Evolutionary conservation across 1,140 invertebrate species (phyloP).

Genomic region (Eumeta japonica): DNA sequence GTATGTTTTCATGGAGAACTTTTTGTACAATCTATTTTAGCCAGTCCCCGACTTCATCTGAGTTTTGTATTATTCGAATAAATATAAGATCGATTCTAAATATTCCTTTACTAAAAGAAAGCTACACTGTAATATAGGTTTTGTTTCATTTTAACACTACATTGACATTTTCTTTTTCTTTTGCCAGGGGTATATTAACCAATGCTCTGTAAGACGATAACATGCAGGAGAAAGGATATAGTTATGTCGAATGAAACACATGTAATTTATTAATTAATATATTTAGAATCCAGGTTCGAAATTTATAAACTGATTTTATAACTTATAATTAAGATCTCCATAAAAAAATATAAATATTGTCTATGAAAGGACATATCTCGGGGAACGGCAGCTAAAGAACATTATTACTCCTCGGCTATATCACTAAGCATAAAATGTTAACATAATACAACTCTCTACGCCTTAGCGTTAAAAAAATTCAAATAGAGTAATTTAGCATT

Average conservation of each 20-base stretch:
- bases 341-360: slow-evolving; percentile 55
- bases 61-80: no score
- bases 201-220: not conserved
- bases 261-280: slow-evolving; percentile 45
- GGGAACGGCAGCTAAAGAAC: slow-evolving; percentile 33
- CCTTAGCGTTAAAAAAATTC: slow-evolving; percentile 39
- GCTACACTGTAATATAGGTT: no score
- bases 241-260: slow-evolving; percentile 9
- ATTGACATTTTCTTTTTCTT: no score
- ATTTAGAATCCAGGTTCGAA: slow-evolving; percentile 48
- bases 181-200: no score
- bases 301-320: slow-evolving; percentile 41
- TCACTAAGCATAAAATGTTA: slow-evolving; percentile 26
- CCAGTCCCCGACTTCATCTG: no score
- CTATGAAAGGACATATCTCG: slow-evolving; percentile 44
- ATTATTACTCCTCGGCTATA: slow-evolving; percentile 8
- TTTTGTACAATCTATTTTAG: no score
- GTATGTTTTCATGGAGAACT: no score
- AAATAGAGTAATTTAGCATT: slow-evolving; percentile 47
- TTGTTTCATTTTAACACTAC: no score
- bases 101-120: no score
- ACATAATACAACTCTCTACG: slow-evolving; percentile 17
- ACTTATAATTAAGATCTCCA: slow-evolving; percentile 47
- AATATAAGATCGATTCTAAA: no score
- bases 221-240: not conserved